Evolutionary conservation across 2,797 vertebrate genomes (phyloP), one percentile per base, ranked within the genome.

Genomic region (Mus minutoides): DNA sequence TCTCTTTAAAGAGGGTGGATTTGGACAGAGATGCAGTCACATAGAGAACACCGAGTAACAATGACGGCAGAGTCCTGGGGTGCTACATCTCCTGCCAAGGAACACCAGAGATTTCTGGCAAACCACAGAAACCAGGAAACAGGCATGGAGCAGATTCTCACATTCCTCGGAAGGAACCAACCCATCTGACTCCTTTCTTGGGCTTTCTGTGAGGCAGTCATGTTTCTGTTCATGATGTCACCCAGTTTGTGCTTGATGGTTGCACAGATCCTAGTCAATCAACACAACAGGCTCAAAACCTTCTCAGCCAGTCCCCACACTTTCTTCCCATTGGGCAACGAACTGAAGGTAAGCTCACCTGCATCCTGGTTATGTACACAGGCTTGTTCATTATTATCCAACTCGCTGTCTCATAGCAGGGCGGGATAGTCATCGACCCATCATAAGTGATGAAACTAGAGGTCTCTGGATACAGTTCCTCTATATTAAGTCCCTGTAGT

Each of bases 321-420:
- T 60, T 21, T 62, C 82, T 80, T 84, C 49, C 79, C 77, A 22
- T 40, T 62, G 49, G 34, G 54, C 37, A 49, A 86, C 29, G 16
- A 37, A 26, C 14, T 46, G 43, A 24, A 79, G 78, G 80, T n/a
- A 78, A 56, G 64, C 98, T 99, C 98, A 99, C 99, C 99, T 99
- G 99, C 99, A 99, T 99, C 97, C 99, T 99, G 77, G 99, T 99
- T 97, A 99, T 99, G 95, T 99, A 99, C 98, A 99, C 99, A 1
- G 99, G 99, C 97, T 99, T 99, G 98, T 99, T 99, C 99, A 99
- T 99, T 98, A 99, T 99, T 98, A 99, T 99, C 99, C 99, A 99
- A 62, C 99, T 99, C 94, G 99, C 99, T 1, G 99, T 99, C 98
- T 99, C 99, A 93, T 99, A 99, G 98, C 99, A 99, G 12, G 99